Base-by-base conservation (phyloP, 2,888 invertebrate genomes). In the Steinernema carpocapsae region DNA sequence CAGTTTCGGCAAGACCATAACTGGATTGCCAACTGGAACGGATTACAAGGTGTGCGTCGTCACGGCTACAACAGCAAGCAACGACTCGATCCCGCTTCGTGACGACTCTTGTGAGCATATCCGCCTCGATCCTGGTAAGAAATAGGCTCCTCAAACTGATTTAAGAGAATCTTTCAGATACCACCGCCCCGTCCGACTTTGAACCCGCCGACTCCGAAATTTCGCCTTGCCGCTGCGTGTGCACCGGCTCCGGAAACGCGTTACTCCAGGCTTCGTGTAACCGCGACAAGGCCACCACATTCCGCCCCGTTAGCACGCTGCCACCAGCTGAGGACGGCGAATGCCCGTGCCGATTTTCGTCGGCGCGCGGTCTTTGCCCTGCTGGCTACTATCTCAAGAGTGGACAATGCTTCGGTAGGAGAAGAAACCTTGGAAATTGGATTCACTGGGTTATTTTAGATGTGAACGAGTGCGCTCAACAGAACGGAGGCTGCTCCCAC, bases 401-500 rank as follows among this genome's bases (percentile, higher is more conserved):
- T 17, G 51, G 52, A 29, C 76, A 79, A 59, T 84, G 84, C 70
- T 83, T 75, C 52, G 84, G 84, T 84, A 75, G 6, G 70, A 14
- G 2, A 4, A 26, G 17, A 19, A 26, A 3, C 72, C 7, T 37
- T 6, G 26, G n/a, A 51, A 76, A 19, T 4, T 3, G 17, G 48
- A 14, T 17, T 48, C 3, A n/a, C 3, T 4, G 3, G 48, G 48
- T 48, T 14, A 22, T 43, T 75, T 71, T 71, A 86, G 86, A 86
- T 76, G 79, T 86, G 19, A 83, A 87, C 75, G 87, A 87, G 71
- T 87, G 87, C 73, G 74, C 76, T 7, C 76, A 77, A 17, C 76
- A 76, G 52, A 87, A 87, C 77, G 87, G 87, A 26, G 80, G 81
- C 19, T 87, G 87, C 73, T 78, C 82, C 2, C 84, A 86, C 72